These are phyloP conservation scores for Triops longicaudatus DNA, from an alignment of 1,140 invertebrate species.

Conservation along the genomic window DNA sequence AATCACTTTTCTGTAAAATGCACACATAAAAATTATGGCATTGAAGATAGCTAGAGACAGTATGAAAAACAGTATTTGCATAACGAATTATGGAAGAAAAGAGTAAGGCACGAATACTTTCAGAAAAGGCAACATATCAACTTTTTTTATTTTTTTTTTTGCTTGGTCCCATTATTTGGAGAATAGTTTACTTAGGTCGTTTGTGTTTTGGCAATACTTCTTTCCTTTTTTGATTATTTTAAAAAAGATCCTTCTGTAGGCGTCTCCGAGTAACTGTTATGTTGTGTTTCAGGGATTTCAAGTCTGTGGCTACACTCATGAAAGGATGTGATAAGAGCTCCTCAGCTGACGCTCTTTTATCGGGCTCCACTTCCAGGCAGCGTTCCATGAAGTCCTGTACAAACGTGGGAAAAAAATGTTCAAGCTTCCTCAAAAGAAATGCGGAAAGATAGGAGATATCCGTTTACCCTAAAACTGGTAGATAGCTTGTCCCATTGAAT, in stretches of 20 bases:
- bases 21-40: neutral
- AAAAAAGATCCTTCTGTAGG: conserved; percentile 49
- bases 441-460: neutral
- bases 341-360: conserved; percentile 70
- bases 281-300: conserved; percentile 74
- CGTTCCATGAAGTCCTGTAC: conserved; percentile 73
- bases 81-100: no score
- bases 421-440: neutral
- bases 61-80: no score
- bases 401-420: conserved; percentile 28
- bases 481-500: conserved; percentile 77
- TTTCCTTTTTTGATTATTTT: neutral
- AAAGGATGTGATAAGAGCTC: conserved; percentile 84
- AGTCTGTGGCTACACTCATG: conserved; percentile 70
- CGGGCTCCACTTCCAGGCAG: conserved; percentile 88
- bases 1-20: neutral
- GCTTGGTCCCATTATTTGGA: neutral
- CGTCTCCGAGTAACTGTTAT: conserved; percentile 80
- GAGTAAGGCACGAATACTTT: no score
- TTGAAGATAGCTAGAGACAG: neutral
- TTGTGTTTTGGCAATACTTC: no score
- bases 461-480: conserved; percentile 50
- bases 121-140: no score
- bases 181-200: neutral
- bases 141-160: neutral